Conservation (phyloP, 2,113 vertebrate genomes). For the Nycticebus coucang region DNA sequence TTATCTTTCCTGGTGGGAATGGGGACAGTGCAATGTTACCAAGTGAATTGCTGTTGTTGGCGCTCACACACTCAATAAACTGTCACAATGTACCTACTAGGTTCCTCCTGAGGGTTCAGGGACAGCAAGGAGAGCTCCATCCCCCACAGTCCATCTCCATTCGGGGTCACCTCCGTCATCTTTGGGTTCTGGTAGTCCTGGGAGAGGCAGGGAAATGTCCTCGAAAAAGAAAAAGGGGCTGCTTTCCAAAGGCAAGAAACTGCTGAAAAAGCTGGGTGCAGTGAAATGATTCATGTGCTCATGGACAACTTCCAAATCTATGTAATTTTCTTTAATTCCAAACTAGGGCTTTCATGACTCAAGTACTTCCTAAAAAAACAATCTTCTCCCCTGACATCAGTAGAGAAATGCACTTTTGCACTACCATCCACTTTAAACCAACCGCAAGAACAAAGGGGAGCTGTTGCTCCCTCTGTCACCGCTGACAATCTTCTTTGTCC, state of each 20-base stretch:
- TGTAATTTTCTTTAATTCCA: slow-evolving; percentile 75
- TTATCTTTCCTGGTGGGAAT: slow-evolving; percentile 68
- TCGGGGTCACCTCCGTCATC: slow-evolving; percentile 90
- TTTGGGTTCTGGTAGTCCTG: slow-evolving; percentile 91
- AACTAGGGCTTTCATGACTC: slow-evolving; percentile 92
- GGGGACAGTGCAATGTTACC: slow-evolving; percentile 67
- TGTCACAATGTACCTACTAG: slow-evolving; percentile 91
- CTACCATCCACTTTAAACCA: slow-evolving; percentile 38
- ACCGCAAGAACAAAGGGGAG: slow-evolving; percentile 58
- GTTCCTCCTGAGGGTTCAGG: slow-evolving; percentile 96
- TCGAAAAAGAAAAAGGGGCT: slow-evolving; percentile 97
- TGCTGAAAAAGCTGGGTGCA: slow-evolving; percentile 94
- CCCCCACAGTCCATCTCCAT: slow-evolving; percentile 91
- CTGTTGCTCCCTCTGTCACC: not conserved
- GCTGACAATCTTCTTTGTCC: not conserved
- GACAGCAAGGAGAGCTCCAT: slow-evolving; percentile 92
- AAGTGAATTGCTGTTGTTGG: slow-evolving; percentile 74
- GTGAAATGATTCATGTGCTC: slow-evolving; percentile 90
- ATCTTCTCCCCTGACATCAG: slow-evolving; percentile 68
- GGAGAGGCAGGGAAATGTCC: slow-evolving; percentile 92
- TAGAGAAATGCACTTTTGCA: slow-evolving; percentile 73
- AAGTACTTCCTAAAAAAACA: slow-evolving; percentile 69
- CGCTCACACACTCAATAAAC: slow-evolving; percentile 82
- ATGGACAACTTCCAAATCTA: slow-evolving; percentile 86
- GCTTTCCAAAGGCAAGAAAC: slow-evolving; percentile 97